Conservation (phyloP, 2,113 vertebrate species). For the Bambusicola thoracicus region DNA sequence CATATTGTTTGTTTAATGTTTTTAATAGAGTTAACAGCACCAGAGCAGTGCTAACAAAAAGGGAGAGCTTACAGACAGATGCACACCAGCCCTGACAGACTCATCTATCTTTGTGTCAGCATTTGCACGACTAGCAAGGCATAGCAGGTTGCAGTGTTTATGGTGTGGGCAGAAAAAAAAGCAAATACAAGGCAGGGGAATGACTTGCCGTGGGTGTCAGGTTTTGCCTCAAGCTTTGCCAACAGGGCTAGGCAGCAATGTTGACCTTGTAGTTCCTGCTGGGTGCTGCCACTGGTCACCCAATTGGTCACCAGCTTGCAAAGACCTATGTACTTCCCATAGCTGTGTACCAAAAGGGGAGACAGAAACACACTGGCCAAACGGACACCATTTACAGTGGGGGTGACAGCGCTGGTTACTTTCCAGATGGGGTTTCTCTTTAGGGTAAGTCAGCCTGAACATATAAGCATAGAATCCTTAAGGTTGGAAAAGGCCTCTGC, state of each 20-base stretch:
- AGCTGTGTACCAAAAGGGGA: not conserved
- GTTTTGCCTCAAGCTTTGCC: not conserved
- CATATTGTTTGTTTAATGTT: not conserved
- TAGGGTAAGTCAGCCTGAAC: not conserved
- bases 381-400: not conserved
- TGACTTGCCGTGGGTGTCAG: not conserved
- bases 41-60: not conserved
- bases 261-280: too few relatives aligned
- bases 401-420: not conserved
- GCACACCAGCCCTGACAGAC: fast-evolving
- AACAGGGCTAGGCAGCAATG: not conserved
- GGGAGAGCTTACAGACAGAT: not conserved
- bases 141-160: not conserved
- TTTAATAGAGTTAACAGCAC: not conserved
- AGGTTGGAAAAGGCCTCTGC: too few relatives aligned
- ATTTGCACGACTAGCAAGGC: not conserved
- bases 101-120: not conserved
- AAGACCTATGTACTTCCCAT: too few relatives aligned
- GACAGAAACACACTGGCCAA: not conserved
- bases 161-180: not conserved
- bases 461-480: not conserved
- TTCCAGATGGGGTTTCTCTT: not conserved
- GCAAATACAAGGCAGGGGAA: not conserved
- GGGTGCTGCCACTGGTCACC: not conserved
- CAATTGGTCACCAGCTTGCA: not conserved